These are phyloP conservation scores for Calephelis perditalis DNA, from an alignment of 2,888 invertebrate species.

Conservation along the genomic window DNA sequence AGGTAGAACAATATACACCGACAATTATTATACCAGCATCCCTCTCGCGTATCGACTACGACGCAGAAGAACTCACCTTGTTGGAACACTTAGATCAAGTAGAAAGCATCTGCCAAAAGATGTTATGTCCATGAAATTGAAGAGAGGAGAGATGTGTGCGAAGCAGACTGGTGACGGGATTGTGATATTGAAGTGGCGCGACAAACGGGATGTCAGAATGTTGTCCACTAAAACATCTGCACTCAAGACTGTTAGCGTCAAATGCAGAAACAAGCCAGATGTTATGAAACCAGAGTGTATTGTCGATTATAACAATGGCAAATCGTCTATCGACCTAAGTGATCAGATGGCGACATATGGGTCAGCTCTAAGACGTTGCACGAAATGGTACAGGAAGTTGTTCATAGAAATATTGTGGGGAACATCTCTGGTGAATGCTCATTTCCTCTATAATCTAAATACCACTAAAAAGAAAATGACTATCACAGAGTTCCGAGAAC, in stretches of 20 bases:
- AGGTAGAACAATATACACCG: slow-evolving; percentile 30
- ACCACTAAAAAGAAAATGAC: too few species aligned
- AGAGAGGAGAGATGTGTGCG: slow-evolving; percentile 13
- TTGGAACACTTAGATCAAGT: too few species aligned
- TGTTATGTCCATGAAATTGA: slow-evolving; percentile 15
- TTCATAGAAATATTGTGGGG: neutral
- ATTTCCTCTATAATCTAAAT: too few species aligned
- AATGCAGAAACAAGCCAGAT: slow-evolving; percentile 10
- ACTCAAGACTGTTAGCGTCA: slow-evolving; percentile 9
- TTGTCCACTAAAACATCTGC: slow-evolving; percentile 11
- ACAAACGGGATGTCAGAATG: slow-evolving; percentile 13
- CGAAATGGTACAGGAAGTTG: slow-evolving; percentile 14
- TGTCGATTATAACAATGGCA: slow-evolving; percentile 14
- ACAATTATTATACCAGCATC: slow-evolving; percentile 31
- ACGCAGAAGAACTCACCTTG: slow-evolving; percentile 18
- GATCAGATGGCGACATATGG: neutral
- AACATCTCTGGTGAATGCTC: too few species aligned
- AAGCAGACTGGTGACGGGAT: slow-evolving; percentile 14
- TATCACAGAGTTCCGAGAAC: too few species aligned
- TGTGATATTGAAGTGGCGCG: slow-evolving; percentile 15
- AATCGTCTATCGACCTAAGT: slow-evolving; percentile 12
- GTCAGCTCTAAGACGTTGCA: slow-evolving; percentile 11
- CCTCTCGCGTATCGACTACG: slow-evolving; percentile 19
- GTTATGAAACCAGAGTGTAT: slow-evolving; percentile 13
- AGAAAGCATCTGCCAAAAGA: too few species aligned